Conservation (phyloP, 2,797 vertebrate species). For the Schizopygopsis malacanthus region DNA sequence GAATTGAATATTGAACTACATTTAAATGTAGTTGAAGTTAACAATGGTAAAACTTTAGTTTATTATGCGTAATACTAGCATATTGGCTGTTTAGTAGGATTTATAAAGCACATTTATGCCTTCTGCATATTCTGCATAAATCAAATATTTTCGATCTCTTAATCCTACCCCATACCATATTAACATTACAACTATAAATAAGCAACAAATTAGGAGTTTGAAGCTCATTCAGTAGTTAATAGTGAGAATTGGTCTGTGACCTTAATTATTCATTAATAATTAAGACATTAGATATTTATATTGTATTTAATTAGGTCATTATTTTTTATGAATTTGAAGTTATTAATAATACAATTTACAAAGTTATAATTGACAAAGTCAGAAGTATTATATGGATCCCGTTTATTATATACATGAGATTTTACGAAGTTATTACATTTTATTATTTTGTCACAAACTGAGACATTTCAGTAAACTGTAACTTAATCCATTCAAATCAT, state of each 20-base stretch:
- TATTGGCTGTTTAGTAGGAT: background rate
- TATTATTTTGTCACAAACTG: background rate
- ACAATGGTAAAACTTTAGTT: too few relatives aligned
- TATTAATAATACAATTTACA: too few relatives aligned
- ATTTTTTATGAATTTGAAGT: too few relatives aligned
- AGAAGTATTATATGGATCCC: too few relatives aligned
- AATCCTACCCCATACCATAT: background rate
- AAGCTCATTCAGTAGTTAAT: too few relatives aligned
- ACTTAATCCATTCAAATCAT: background rate
- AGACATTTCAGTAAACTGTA: background rate
- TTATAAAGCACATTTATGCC: background rate
- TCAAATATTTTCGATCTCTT: background rate
- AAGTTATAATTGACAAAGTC: background rate
- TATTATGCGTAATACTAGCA: background rate
- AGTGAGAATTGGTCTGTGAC: background rate
- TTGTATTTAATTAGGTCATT: background rate
- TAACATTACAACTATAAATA: background rate
- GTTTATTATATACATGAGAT: too few relatives aligned
- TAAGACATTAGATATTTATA: background rate
- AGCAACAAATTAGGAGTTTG: background rate
- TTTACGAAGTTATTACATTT: too few relatives aligned
- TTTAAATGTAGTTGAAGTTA: background rate
- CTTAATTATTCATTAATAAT: background rate
- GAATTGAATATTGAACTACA: background rate
- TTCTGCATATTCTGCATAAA: background rate